Conservation (phyloP, 2,797 vertebrate genomes). For the Thripadectes ignobilis region DNA sequence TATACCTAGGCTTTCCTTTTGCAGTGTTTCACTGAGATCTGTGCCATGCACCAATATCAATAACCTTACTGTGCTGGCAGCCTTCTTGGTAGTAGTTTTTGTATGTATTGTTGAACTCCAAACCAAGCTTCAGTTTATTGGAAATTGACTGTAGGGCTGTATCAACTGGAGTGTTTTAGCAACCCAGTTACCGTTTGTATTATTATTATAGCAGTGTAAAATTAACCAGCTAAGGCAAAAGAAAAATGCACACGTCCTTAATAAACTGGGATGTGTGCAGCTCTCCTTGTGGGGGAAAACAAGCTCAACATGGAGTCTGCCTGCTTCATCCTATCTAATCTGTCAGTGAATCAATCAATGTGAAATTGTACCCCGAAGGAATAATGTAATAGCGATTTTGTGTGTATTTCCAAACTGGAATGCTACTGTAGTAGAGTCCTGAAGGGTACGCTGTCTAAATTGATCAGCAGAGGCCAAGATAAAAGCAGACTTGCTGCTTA, state of each 20-base stretch:
- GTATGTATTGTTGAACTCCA: not conserved
- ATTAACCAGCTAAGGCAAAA: not conserved
- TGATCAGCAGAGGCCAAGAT: not conserved
- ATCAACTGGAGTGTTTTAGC: not conserved
- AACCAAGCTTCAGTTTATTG: not conserved
- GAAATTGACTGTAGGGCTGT: not conserved
- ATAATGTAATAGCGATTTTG: not conserved
- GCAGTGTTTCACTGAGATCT: not conserved
- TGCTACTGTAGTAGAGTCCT: not conserved
- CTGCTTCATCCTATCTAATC: not conserved
- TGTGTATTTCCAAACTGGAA: not conserved
- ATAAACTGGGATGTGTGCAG: not conserved
- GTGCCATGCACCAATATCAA: not conserved
- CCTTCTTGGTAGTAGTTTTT: not conserved
- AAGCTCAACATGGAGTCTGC: not conserved
- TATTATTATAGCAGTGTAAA: not conserved
- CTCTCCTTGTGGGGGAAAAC: not conserved
- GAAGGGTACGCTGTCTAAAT: not conserved
- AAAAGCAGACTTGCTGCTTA: not conserved
- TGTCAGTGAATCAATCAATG: constrained; percentile 4
- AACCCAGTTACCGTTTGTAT: not conserved
- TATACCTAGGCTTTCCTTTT: not conserved
- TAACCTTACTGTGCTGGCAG: not conserved
- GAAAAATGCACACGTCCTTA: not conserved
- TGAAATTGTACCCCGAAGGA: not conserved